Percentiles rank a stretch among this genome's conserved stretches.
Evolutionary conservation across 2,797 vertebrate species (phyloP).

Genomic region (Liasis olivaceus): DNA sequence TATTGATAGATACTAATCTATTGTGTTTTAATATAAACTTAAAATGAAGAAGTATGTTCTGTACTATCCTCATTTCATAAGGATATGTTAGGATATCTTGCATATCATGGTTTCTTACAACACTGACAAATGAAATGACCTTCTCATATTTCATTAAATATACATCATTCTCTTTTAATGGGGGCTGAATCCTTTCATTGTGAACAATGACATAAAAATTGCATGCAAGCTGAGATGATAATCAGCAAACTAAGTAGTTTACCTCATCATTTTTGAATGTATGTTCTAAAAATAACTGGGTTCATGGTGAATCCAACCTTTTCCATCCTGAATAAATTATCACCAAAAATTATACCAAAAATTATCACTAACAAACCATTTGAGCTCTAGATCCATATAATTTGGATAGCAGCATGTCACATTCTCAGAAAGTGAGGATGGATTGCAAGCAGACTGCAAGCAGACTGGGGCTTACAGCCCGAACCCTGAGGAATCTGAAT

Average conservation of each 20-base stretch:
- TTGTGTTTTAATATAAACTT: constrained; percentile 45
- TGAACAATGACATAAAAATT: constrained; percentile 25
- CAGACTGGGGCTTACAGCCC: neutral
- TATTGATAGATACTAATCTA: constrained; percentile 51
- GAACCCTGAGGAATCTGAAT: neutral
- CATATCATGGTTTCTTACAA: constrained; percentile 30
- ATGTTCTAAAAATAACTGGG: neutral
- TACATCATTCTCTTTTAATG: constrained; percentile 20
- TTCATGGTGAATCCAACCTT: neutral
- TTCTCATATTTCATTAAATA: constrained; percentile 38
- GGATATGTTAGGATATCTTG: neutral
- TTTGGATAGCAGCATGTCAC: constrained; percentile 29
- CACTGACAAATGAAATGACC: constrained; percentile 32
- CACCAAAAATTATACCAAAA: constrained; percentile 36
- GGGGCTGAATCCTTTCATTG: constrained; percentile 32
- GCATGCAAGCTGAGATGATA: neutral
- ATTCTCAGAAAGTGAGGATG: neutral
- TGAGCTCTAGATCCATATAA: constrained; percentile 3
- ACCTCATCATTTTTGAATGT: neutral
- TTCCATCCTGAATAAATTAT: neutral
- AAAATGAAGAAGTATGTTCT: constrained; percentile 28
- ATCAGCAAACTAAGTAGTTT: constrained; percentile 21
- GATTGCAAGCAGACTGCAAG: neutral
- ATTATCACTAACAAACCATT: neutral
- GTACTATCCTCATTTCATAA: constrained; percentile 44